Evolutionary conservation across 2,888 invertebrate species (phyloP).

Genomic region (Cheilosia variabilis): DNA sequence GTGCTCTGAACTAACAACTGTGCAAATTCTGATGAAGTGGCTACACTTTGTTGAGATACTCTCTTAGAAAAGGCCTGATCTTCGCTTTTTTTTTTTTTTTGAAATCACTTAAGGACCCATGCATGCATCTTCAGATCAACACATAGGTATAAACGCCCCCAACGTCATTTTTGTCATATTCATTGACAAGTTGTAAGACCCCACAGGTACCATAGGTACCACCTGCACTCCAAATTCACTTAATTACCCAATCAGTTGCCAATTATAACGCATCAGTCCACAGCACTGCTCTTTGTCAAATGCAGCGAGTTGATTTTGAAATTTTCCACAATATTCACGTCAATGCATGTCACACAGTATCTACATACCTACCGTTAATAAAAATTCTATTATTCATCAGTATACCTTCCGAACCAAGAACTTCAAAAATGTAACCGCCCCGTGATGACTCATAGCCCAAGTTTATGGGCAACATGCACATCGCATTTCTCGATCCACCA

Average conservation of each 20-base stretch:
- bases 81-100: too few species aligned
- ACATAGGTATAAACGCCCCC: too few species aligned
- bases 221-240: background rate
- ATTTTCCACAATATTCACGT: conserved; percentile 29
- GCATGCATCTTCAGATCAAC: too few species aligned
- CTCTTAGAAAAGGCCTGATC: too few species aligned
- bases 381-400: conserved; percentile 16
- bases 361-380: background rate
- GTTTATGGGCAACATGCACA: conserved; percentile 19
- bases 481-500: conserved; percentile 41
- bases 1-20: too few species aligned
- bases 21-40: too few species aligned
- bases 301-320: conserved; percentile 7
- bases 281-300: conserved; percentile 1
- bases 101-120: too few species aligned
- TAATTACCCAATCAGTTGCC: conserved; percentile 5
- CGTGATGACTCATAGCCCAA: conserved; percentile 64
- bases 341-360: conserved; percentile 28
- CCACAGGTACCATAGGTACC: too few species aligned
- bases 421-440: conserved; percentile 45
- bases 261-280: conserved; percentile 43
- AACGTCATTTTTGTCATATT: too few species aligned
- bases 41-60: too few species aligned
- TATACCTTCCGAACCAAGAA: background rate
- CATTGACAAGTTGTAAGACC: too few species aligned